Evolutionary conservation across 2,797 vertebrate species (phyloP).

Genomic region (Paratrypauchen microcephalus): DNA sequence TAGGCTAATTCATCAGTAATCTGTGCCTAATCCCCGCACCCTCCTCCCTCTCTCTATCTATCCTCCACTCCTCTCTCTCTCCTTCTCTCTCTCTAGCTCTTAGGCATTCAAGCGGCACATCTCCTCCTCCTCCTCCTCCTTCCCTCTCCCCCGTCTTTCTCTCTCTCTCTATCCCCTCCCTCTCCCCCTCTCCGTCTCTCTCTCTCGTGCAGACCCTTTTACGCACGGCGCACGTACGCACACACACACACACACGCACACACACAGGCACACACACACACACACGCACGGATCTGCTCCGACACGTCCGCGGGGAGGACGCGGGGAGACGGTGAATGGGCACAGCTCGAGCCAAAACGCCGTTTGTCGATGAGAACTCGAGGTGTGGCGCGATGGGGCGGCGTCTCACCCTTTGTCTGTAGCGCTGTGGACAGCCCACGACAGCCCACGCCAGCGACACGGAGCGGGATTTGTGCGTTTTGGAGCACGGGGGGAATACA

Average conservation of each 20-base stretch:
- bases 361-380: conserved; percentile 74
- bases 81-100: background rate
- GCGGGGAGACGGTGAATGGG: conserved; percentile 75
- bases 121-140: background rate
- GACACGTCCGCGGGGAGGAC: conserved; percentile 54
- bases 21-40: conserved; percentile 76
- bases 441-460: conserved; percentile 48
- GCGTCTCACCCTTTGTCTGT: conserved; percentile 78
- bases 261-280: conserved; percentile 28
- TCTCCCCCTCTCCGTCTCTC: conserved; percentile 34
- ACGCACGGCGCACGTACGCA: conserved; percentile 26
- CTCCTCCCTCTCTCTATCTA: background rate
- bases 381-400: conserved; percentile 80
- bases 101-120: too few species aligned
- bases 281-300: conserved; percentile 17
- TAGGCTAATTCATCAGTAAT: conserved; percentile 80
- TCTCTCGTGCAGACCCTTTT: conserved; percentile 49
- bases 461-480: conserved; percentile 32
- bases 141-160: background rate
- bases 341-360: conserved; percentile 64
- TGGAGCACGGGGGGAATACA: conserved; percentile 26
- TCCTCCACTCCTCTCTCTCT: background rate
- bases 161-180: conserved; percentile 26
- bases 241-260: conserved; percentile 30
- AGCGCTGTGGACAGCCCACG: conserved; percentile 56